Conservation (phyloP, 2,888 invertebrate genomes). For the Kryphioiulus occultus region DNA sequence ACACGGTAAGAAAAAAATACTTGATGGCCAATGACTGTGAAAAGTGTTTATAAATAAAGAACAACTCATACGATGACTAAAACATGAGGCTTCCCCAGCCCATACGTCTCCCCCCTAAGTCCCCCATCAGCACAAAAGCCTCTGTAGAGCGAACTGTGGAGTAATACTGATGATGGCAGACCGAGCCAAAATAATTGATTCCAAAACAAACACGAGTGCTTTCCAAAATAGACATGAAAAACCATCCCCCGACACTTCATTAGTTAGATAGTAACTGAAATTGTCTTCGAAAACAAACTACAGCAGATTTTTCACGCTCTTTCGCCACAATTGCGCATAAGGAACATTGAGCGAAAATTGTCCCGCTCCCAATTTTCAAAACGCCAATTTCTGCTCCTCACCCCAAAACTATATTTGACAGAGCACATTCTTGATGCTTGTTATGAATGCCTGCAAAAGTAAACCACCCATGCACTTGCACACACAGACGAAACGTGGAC, state of each 20-base stretch:
- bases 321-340: not conserved
- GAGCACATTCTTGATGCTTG: not conserved
- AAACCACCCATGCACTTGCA: not conserved
- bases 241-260: slow-evolving; percentile 32
- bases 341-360: not conserved
- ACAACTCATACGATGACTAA: not conserved
- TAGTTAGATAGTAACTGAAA: slow-evolving; percentile 26
- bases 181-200: slow-evolving; percentile 1
- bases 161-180: slow-evolving; percentile 6
- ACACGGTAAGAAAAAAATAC: not conserved
- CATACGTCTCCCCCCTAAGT: not conserved
- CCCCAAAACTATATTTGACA: not conserved
- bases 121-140: not conserved
- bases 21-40: not conserved
- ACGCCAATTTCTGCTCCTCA: not conserved
- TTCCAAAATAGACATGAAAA: slow-evolving; percentile 42
- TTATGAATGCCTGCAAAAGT: not conserved
- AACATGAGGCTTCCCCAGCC: not conserved
- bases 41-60: not conserved
- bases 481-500: not conserved
- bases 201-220: slow-evolving; percentile 34
- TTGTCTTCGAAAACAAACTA: slow-evolving; percentile 27
- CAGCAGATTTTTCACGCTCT: slow-evolving; percentile 11
- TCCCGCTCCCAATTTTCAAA: slow-evolving; percentile 15
- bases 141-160: not conserved